Conservation (phyloP, 2,888 invertebrate species). For the Mesochorus sp. region DNA sequence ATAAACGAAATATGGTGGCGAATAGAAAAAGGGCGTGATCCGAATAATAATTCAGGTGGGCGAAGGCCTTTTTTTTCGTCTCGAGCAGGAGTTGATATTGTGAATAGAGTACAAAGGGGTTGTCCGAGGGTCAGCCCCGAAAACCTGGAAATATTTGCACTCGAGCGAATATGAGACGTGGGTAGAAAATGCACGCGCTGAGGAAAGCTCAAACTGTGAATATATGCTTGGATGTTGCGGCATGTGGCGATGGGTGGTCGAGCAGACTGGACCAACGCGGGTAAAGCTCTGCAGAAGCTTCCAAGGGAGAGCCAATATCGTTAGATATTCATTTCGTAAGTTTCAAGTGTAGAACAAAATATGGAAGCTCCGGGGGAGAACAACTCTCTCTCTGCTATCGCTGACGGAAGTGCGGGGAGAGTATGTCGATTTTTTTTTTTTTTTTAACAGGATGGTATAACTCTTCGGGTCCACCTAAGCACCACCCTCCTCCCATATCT, state of each 20-base stretch:
- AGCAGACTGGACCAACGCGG: conserved; percentile 23
- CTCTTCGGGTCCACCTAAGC: conserved; percentile 58
- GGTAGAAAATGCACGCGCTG: conserved; percentile 58
- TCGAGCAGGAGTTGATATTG: not conserved
- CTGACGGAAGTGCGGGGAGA: conserved; percentile 30
- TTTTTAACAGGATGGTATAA: conserved; percentile 40
- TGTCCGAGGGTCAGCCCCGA: conserved; percentile 56
- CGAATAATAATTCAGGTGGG: too few relatives aligned
- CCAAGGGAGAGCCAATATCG: conserved; percentile 76
- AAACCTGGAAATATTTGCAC: conserved; percentile 75
- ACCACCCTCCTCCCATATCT: conserved; percentile 45
- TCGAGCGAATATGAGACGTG: conserved; percentile 73
- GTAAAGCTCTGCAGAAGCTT: conserved; percentile 41
- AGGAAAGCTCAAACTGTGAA: conserved; percentile 26
- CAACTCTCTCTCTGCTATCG: conserved; percentile 64
- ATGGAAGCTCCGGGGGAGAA: conserved; percentile 74
- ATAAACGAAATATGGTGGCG: too few relatives aligned
- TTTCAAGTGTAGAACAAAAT: conserved; percentile 80
- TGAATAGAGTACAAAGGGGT: conserved; percentile 10
- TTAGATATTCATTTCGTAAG: conserved; percentile 81
- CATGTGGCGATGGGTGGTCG: conserved; percentile 41
- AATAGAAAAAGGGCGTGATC: too few relatives aligned
- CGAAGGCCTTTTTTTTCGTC: too few relatives aligned
- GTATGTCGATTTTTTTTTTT: conserved; percentile 34
- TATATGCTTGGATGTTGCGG: conserved; percentile 22